A percentile compares a stretch with the other conserved stretches of the same genome.
These are phyloP conservation scores for Tetrax tetrax DNA, from an alignment of 2,113 vertebrate genomes.

Conservation along the genomic window DNA sequence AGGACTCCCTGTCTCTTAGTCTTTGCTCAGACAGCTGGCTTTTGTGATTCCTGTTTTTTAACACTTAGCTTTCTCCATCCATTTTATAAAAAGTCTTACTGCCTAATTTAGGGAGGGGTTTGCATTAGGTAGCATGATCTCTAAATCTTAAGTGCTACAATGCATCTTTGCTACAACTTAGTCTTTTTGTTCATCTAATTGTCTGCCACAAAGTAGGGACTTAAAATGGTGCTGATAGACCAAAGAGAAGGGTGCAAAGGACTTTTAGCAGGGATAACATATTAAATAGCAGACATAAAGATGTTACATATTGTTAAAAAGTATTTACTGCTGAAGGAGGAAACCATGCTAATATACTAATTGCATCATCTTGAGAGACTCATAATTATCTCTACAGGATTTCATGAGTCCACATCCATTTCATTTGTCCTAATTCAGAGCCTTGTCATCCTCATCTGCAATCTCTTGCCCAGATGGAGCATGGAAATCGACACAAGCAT, in stretches of 20 bases:
- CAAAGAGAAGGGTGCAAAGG: not conserved
- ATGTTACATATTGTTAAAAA: not conserved
- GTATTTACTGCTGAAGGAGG: constrained; percentile 25
- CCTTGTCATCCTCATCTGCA: constrained; percentile 37
- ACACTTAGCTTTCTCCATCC: not conserved
- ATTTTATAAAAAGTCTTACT: not conserved
- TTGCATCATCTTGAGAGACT: constrained; percentile 37
- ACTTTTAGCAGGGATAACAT: not conserved
- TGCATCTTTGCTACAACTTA: not conserved
- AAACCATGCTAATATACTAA: constrained; percentile 31
- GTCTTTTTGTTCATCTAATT: not conserved
- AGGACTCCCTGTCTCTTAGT: not conserved
- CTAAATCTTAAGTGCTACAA: not conserved
- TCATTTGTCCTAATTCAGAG: constrained; percentile 56
- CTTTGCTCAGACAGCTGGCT: not conserved
- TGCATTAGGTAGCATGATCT: not conserved
- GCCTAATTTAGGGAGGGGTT: not conserved
- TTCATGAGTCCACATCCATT: constrained; percentile 27
- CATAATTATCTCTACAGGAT: constrained; percentile 56
- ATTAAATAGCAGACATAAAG: not conserved
- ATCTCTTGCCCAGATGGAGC: constrained; percentile 40
- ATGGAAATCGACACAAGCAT: not conserved
- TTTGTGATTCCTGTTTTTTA: not conserved
- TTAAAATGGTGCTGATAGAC: rapidly evolving
- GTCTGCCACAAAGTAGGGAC: not conserved